Base-by-base conservation (phyloP, 2,113 vertebrate genomes). In the Naja naja region DNA sequence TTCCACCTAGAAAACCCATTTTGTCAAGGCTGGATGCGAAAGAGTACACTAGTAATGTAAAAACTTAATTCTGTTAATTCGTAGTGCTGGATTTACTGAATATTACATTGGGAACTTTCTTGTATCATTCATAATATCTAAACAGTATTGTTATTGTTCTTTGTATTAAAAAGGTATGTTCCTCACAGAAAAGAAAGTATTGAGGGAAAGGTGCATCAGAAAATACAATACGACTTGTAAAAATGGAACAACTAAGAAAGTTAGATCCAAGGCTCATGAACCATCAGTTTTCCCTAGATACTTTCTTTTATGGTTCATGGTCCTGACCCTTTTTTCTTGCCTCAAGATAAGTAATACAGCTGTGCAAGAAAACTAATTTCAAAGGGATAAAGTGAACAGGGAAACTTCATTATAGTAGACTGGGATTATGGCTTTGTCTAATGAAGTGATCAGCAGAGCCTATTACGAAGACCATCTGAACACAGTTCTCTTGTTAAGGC, bases 371-470 rank as follows among this genome's bases (percentile, higher is more conserved):
- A 69, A 22, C 58, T 74, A 30, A 94, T 90, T 64, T 92, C 55
- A 49, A 92, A 93, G 60, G 69, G 27, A 3, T 55, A 30, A 93
- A 91, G 81, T 88, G 47, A 95, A 53, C 23, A 90, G 23, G 27
- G 89, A 74, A 90, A 90, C 43, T 91, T 91, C 20, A 86, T 93
- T 90, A 91, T 53, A 58, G 39, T 90, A 93, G 93, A 89, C 43
- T 64, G 86, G 10, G 43, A 45, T 86, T 55, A 89, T 52, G 53
- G 69, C 5, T 88, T 92, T 89, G 89, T 43, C 43, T 93, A 93
- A 92, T 91, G 58, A 94, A 93, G 74, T 90, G 64, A 91, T 64
- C 85, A 95, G 81, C 14, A 49, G 91, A 90, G 89, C 60, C 89
- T 47, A 10, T 89, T 85, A 93, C 2, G 45, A 56, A 95, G 54